phyloP scores from a whole-genome alignment of 2,113 vertebrate species.

The Lagopus leucura region DNA sequence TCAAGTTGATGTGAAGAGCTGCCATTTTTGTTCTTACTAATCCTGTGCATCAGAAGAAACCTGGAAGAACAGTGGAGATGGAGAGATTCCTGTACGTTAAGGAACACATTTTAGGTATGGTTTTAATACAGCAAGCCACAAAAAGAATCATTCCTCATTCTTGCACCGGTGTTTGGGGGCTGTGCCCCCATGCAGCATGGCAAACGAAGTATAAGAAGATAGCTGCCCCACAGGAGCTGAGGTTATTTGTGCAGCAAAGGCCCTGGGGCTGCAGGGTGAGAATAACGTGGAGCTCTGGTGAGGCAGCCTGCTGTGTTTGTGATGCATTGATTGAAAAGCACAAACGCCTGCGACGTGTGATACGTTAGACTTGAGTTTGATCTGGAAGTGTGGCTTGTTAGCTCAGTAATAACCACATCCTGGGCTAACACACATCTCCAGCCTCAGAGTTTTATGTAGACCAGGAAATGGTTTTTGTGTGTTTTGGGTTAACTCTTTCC shows the following conservation, averaged over 20 bases:
- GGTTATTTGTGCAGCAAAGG: too few relatives aligned
- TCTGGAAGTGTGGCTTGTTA: not conserved
- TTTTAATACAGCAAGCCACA: not conserved
- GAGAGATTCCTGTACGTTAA: not conserved
- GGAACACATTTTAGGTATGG: not conserved
- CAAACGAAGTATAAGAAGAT: accelerated
- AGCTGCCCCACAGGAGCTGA: too few relatives aligned
- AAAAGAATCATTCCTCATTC: not conserved
- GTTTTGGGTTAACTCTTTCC: not conserved
- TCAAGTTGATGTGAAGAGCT: not conserved
- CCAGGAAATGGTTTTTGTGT: constrained; percentile 10
- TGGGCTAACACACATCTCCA: not conserved
- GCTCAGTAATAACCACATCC: not conserved
- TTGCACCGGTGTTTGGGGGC: not conserved
- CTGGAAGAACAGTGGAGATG: not conserved
- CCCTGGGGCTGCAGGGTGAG: not conserved
- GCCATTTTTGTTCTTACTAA: not conserved
- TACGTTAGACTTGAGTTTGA: not conserved
- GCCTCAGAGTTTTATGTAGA: not conserved
- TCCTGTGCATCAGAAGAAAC: not conserved
- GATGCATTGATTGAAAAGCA: accelerated
- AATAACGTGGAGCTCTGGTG: accelerated
- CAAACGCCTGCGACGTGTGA: accelerated
- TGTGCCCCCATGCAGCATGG: accelerated
- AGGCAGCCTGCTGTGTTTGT: too few relatives aligned